These are phyloP conservation scores for Dimorphilus gyrociliatus DNA, from an alignment of 2,888 invertebrate species.

Conservation along the genomic window DNA sequence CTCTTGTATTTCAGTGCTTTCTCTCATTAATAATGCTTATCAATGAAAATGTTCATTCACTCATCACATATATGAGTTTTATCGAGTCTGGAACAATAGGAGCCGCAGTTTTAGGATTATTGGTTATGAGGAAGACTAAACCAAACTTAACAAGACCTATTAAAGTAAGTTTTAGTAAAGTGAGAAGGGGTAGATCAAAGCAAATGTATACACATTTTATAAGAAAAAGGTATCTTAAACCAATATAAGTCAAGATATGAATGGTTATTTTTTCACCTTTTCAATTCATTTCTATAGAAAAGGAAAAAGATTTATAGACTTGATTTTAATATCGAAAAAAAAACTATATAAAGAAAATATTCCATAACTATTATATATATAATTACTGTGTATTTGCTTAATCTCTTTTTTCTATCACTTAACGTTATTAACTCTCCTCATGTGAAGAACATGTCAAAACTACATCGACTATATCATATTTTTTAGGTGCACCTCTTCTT, in stretches of 20 bases:
- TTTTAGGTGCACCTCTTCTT: conserved; percentile 25
- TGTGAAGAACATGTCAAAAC: too few species aligned
- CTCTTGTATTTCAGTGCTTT: conserved; percentile 49
- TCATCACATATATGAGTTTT: conserved; percentile 78
- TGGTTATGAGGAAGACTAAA: conserved; percentile 62
- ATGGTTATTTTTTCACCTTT: too few species aligned
- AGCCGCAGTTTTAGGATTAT: conserved; percentile 62
- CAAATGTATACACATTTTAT: not conserved
- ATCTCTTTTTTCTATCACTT: too few species aligned
- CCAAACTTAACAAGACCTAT: conserved; percentile 62
- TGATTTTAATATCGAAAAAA: too few species aligned
- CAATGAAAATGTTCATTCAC: conserved; percentile 61
- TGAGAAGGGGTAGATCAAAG: not conserved
- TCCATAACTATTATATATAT: too few species aligned
- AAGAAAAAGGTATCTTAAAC: not conserved
- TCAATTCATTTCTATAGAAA: too few species aligned
- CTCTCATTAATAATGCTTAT: conserved; percentile 68
- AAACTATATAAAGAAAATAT: too few species aligned
- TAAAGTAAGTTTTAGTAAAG: conserved; percentile 34
- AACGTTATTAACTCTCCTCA: too few species aligned
- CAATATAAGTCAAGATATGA: too few species aligned
- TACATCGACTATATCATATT: too few species aligned
- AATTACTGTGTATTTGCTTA: too few species aligned
- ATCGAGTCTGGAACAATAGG: conserved; percentile 67
- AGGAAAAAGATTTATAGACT: too few species aligned